Conservation (phyloP, 2,888 invertebrate species). For the Patella depressa region DNA sequence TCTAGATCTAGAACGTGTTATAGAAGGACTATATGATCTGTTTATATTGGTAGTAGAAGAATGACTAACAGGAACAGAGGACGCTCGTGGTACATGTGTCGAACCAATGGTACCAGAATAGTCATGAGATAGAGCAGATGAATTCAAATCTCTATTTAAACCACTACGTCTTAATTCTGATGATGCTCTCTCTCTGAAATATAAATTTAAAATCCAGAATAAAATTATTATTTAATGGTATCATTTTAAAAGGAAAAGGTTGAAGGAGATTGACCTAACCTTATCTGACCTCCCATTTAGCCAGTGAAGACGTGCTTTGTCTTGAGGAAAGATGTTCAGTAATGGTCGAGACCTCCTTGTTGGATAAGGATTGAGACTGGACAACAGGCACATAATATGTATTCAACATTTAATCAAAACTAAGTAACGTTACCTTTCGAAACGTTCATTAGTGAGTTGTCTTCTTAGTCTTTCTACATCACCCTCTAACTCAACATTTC, state of each 20-base stretch:
- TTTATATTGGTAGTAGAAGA: conserved; percentile 17
- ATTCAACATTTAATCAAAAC: no score
- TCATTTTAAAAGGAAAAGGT: not conserved
- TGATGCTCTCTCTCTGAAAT: conserved; percentile 66
- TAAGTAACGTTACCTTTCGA: conserved; percentile 63
- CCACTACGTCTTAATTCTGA: conserved; percentile 69
- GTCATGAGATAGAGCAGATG: conserved; percentile 29
- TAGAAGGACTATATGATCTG: conserved; percentile 31
- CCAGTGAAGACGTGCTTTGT: no score
- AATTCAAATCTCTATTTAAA: conserved; percentile 38
- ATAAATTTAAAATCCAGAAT: not conserved
- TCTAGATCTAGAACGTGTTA: conserved; percentile 40
- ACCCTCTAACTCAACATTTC: conserved; percentile 69
- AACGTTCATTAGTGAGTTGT: conserved; percentile 70
- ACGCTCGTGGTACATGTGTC: conserved; percentile 19
- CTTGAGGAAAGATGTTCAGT: no score
- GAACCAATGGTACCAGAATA: conserved; percentile 27
- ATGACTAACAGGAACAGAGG: not conserved
- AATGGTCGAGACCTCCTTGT: no score
- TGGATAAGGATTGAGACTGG: no score
- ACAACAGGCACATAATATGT: no score
- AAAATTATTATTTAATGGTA: not conserved
- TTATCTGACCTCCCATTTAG: no score
- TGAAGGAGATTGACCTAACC: no score
- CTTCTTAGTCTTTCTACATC: conserved; percentile 69